Evolutionary conservation across 2,113 vertebrate genomes (phyloP).

Genomic region (Melanocharis versteri): DNA sequence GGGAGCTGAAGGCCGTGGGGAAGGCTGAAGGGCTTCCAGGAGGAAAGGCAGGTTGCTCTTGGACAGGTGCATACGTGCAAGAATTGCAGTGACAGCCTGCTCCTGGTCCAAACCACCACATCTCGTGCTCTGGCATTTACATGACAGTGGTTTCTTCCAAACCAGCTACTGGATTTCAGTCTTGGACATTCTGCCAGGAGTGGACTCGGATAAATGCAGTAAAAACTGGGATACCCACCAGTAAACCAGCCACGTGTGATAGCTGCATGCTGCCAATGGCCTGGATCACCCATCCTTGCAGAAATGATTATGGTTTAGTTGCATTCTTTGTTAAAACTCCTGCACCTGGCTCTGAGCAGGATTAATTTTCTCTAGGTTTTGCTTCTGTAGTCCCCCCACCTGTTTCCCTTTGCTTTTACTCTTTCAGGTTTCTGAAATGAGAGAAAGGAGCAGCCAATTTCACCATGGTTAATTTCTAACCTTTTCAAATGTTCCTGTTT

Average conservation of each 20-base stretch:
- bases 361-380: neutral
- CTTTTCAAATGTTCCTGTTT: neutral
- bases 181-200: neutral
- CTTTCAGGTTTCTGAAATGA: neutral
- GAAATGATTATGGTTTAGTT: neutral
- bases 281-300: neutral
- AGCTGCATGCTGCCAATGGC: neutral
- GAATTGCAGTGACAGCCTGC: neutral
- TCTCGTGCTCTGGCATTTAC: neutral
- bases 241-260: neutral
- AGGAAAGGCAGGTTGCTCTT: neutral
- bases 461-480: constrained; percentile 14
- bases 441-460: constrained; percentile 9
- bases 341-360: neutral
- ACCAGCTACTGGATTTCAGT: neutral
- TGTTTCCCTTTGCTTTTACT: neutral
- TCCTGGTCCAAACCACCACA: neutral
- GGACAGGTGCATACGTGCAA: neutral
- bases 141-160: neutral
- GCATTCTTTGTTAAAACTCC: neutral
- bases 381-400: neutral
- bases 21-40: neutral
- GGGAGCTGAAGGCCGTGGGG: neutral
- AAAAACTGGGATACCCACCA: neutral
- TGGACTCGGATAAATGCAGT: neutral